Percentiles rank a stretch among this genome's conserved stretches.
Conservation (phyloP, 1,140 invertebrate genomes). For the Hypothenemus hampei region DNA sequence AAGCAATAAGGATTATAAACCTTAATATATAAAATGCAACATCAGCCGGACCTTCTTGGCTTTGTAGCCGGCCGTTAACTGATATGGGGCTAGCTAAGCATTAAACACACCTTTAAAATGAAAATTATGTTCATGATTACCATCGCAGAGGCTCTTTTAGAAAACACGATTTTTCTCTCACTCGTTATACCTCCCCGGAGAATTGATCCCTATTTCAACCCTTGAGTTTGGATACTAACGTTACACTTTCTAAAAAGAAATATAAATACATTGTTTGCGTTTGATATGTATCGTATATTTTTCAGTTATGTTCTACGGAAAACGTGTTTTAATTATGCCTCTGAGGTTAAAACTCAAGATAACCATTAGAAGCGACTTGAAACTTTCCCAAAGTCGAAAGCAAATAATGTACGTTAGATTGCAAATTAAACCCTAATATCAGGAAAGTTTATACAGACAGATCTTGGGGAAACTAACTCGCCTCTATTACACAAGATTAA, state of each 20-base stretch:
- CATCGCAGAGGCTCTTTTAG: slow-evolving; percentile 17
- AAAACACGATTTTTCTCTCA: slow-evolving; percentile 31
- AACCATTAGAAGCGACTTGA: too few relatives aligned
- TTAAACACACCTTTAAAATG: slow-evolving; percentile 26
- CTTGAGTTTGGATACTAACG: too few relatives aligned
- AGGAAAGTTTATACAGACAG: slow-evolving; percentile 14
- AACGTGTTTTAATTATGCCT: too few relatives aligned
- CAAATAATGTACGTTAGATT: slow-evolving; percentile 14
- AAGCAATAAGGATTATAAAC: too few relatives aligned
- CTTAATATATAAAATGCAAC: too few relatives aligned
- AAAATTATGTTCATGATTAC: slow-evolving; percentile 29
- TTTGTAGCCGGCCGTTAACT: too few relatives aligned
- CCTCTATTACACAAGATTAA: slow-evolving; percentile 19
- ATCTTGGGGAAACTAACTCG: slow-evolving; percentile 8
- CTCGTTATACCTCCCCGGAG: slow-evolving; percentile 15
- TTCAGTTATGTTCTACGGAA: too few relatives aligned
- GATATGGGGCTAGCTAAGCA: slow-evolving; percentile 8
- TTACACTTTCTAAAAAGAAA: too few relatives aligned
- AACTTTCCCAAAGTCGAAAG: background rate
- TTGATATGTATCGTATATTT: too few relatives aligned
- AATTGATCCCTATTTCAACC: slow-evolving; percentile 9
- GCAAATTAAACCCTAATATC: slow-evolving; percentile 18
- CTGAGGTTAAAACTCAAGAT: too few relatives aligned
- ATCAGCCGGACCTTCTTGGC: too few relatives aligned
- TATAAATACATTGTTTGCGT: too few relatives aligned